Evolutionary conservation across 2,113 vertebrate species (phyloP).

Genomic region (Isichthys henryi): DNA sequence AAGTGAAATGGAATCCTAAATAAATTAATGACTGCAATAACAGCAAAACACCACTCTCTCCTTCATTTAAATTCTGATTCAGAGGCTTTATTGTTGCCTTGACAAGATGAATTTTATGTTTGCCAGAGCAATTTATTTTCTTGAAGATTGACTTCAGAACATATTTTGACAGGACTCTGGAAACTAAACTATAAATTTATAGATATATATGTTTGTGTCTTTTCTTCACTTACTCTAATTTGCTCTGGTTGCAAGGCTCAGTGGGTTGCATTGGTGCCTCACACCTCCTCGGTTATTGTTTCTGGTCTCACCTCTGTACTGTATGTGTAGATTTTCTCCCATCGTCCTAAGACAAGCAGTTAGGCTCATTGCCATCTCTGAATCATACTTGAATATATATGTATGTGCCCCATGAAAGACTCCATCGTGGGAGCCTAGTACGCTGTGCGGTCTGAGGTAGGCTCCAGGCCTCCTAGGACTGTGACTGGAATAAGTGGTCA

Average conservation of each 20-base stretch:
- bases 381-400: neutral
- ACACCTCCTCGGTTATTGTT: neutral
- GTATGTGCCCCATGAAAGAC: neutral
- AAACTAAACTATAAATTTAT: neutral
- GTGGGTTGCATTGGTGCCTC: neutral
- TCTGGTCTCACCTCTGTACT: neutral
- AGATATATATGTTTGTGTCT: neutral
- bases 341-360: neutral
- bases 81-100: neutral
- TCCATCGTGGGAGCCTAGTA: neutral
- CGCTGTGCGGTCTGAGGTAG: neutral
- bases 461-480: neutral
- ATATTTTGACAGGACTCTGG: neutral
- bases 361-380: neutral
- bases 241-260: neutral
- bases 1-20: neutral
- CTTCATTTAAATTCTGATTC: slow-evolving; percentile 36
- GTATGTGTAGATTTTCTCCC: neutral
- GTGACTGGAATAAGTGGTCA: neutral
- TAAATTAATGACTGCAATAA: slow-evolving; percentile 8
- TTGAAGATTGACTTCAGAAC: neutral
- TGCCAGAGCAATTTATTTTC: neutral
- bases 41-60: slow-evolving; percentile 19
- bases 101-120: neutral
- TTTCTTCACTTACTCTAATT: neutral